These are phyloP conservation scores for Urocolius indicus DNA, from an alignment of 2,113 vertebrate species.

Conservation along the genomic window DNA sequence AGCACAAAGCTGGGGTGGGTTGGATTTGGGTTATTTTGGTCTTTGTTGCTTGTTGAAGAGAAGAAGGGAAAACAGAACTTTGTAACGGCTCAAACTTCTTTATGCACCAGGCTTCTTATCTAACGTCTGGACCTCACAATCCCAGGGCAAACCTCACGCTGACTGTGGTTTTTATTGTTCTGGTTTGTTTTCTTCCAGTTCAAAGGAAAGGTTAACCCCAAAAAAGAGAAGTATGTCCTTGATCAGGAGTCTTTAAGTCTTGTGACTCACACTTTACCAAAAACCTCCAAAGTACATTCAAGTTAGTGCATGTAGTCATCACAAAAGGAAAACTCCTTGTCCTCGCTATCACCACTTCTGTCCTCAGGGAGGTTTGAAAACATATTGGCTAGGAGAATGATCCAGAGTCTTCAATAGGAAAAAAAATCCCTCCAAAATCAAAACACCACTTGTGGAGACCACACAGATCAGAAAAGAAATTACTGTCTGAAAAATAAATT, in stretches of 20 bases:
- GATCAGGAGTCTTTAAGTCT: background rate
- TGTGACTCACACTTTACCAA: background rate
- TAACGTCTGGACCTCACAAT: background rate
- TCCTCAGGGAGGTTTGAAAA: background rate
- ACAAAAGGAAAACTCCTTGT: background rate
- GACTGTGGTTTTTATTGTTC: constrained; percentile 27
- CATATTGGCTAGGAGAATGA: background rate
- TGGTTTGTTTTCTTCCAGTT: constrained; percentile 52
- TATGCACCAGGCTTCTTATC: background rate
- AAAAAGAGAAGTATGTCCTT: constrained; percentile 26
- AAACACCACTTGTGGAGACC: constrained; percentile 3
- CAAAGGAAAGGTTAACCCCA: constrained; percentile 47
- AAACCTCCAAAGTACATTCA: background rate
- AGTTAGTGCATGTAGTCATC: background rate
- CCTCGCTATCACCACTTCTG: background rate
- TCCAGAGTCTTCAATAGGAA: background rate
- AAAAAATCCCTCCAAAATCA: background rate
- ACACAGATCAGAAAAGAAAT: background rate
- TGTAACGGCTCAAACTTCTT: background rate
- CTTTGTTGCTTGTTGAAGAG: constrained; percentile 17
- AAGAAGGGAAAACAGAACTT: constrained; percentile 3
- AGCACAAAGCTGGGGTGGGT: background rate
- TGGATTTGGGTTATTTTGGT: background rate
- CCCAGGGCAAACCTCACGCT: constrained; percentile 26
- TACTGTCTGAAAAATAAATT: constrained; percentile 51